phyloP scores from a whole-genome alignment of 2,113 vertebrate species.

The Paramormyrops kingsleyae region DNA sequence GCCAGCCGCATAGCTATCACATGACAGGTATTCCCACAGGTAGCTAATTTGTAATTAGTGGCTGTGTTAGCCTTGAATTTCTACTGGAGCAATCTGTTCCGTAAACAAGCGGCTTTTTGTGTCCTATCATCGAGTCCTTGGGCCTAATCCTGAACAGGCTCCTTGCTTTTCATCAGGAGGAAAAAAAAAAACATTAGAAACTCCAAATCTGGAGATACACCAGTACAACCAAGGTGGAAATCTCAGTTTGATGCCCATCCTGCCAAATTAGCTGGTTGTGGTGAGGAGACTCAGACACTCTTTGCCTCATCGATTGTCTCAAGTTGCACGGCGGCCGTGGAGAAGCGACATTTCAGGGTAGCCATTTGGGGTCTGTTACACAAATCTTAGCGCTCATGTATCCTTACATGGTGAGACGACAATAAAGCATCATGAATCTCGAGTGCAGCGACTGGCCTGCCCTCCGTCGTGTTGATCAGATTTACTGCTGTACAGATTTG shows the following conservation, averaged over 20 bases:
- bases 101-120: constrained; percentile 4
- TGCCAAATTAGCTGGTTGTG: neutral
- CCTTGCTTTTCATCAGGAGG: neutral
- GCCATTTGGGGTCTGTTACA: neutral
- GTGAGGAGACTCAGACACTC: neutral
- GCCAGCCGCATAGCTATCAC: neutral
- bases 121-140: neutral
- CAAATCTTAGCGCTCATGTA: neutral
- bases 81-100: neutral
- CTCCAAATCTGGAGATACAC: neutral
- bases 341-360: neutral
- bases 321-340: neutral
- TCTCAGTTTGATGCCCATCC: neutral
- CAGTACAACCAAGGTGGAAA: neutral
- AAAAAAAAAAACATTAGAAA: neutral
- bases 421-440: neutral
- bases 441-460: neutral
- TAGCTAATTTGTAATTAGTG: constrained; percentile 6
- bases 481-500: neutral
- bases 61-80: constrained; percentile 4
- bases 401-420: neutral
- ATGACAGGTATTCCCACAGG: neutral
- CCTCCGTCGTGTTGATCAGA: neutral
- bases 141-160: neutral
- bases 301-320: neutral